Base-by-base conservation (phyloP, 2,888 invertebrate species). In the Acronicta aceris region DNA sequence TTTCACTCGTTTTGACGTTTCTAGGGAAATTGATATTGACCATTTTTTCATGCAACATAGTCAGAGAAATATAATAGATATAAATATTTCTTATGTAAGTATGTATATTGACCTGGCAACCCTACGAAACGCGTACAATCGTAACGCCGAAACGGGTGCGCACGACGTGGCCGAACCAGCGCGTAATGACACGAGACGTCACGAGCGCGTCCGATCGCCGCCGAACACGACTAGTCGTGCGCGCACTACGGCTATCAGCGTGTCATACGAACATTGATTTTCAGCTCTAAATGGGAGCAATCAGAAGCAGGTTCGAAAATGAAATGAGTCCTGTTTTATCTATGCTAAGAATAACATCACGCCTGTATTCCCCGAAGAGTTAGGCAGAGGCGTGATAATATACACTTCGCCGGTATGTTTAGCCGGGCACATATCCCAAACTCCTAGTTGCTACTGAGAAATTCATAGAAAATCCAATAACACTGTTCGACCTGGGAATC, bases 161-260 rank as follows among this genome's bases (percentile, higher is more conserved):
- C 83, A 81, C 79, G 81, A 78, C 65, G 61, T 66, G 67, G 59
- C 79, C 77, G 77, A 77, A 73, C 69, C 52, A 50, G 71, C 71
- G 71, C 66, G 73, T 82, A 82, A 82, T 83, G 81, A 80, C 81
- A 74, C 73, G 74, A 71, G 42, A 41, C 71, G 82, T 81, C 84
- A 84, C 81, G 83, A 81, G 65, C 59, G 60, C 65, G 68, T 64
- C 81, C 73, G 77, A 78, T 65, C 55, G 55, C 59, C 59, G 65
- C 73, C 78, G 81, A 81, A 79, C 82, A 78, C 71, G 70, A 72
- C 59, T 59, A 53, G 57, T 74, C 82, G 78, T 81, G 82, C 66
- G 66, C 71, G 42, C 65, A 67, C 40, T 46, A 49, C 58, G 33
- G 69, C 47, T 70, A 61, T 70, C 56, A 67, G 67, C 21, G 56